These are phyloP conservation scores for Kuschelorhynchus macadamiae DNA, from an alignment of 2,888 invertebrate species.

Conservation along the genomic window DNA sequence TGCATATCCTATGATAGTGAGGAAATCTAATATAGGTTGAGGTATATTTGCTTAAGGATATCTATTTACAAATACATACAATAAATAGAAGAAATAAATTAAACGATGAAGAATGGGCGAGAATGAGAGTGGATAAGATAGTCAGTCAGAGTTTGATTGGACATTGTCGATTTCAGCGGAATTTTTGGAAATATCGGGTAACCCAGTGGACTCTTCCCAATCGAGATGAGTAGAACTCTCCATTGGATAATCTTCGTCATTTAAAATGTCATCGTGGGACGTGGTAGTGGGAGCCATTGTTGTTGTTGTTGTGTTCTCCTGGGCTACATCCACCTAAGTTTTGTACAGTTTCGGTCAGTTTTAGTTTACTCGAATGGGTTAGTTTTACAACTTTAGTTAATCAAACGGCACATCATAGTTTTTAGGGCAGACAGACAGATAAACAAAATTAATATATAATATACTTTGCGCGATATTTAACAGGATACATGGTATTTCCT, in stretches of 20 bases:
- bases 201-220: constrained; percentile 66
- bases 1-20: neutral
- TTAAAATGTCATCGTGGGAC: constrained; percentile 70
- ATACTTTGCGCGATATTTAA: too few relatives aligned
- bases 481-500: too few relatives aligned
- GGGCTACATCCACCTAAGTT: constrained; percentile 67
- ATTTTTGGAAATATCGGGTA: constrained; percentile 59
- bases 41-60: constrained; percentile 58
- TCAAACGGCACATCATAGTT: constrained; percentile 8
- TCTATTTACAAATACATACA: constrained; percentile 61
- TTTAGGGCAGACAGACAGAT: too few relatives aligned
- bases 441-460: too few relatives aligned
- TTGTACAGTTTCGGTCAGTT: constrained; percentile 69
- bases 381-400: constrained; percentile 20
- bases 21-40: constrained; percentile 57
- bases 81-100: constrained; percentile 70
- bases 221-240: constrained; percentile 66
- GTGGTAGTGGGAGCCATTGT: constrained; percentile 70
- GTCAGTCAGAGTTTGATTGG: constrained; percentile 65
- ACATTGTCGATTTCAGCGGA: constrained; percentile 53
- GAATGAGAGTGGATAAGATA: constrained; percentile 49
- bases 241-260: constrained; percentile 67
- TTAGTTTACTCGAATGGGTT: constrained; percentile 64
- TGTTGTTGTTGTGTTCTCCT: constrained; percentile 66
- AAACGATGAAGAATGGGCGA: constrained; percentile 56